Conservation (phyloP, 2,113 vertebrate genomes). For the Marmota flaviventris region DNA sequence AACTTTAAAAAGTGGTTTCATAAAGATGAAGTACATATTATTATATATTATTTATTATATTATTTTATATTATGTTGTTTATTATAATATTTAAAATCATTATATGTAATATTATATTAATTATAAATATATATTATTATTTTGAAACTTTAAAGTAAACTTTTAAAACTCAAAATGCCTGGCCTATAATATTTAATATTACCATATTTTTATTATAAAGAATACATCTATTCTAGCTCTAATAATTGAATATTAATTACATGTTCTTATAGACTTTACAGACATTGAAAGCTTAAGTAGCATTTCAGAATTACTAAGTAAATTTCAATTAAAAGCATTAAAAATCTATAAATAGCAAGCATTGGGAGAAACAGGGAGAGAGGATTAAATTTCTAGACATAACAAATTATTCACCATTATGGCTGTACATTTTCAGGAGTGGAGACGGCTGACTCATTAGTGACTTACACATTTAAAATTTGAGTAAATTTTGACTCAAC, state of each 20-base stretch:
- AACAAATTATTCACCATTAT: background rate
- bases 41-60: no score
- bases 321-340: background rate
- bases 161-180: background rate
- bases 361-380: background rate
- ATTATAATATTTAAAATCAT: no score
- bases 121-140: background rate
- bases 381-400: slow-evolving; percentile 14
- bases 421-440: background rate
- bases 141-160: background rate
- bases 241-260: background rate
- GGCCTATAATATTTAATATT: background rate
- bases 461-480: background rate
- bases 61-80: no score
- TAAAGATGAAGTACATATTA: background rate
- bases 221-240: background rate
- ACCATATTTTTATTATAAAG: background rate
- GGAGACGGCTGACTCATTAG: slow-evolving; percentile 18
- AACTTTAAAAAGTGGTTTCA: background rate
- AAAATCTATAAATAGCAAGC: background rate
- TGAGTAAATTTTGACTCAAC: background rate
- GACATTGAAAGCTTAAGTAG: background rate
- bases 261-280: background rate
- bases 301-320: background rate
- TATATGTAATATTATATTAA: no score